Evolutionary conservation across 2,888 invertebrate species (phyloP), one percentile per base, ranked within the genome.

Genomic region (Epiblema foenella): DNA sequence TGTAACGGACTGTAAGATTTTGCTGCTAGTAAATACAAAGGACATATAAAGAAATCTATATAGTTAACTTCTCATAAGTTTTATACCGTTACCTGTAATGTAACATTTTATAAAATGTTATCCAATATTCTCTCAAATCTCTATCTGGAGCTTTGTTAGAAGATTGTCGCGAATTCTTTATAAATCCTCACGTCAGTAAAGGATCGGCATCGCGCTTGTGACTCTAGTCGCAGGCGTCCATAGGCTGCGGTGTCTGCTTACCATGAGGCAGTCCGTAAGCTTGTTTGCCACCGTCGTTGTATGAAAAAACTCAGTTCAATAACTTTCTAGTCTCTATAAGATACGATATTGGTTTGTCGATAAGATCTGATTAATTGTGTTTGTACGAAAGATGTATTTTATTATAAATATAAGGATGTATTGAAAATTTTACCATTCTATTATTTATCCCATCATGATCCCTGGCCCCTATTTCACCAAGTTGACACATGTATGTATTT

Each of bases 281-380:
- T 24, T 24, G 24, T 24, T 24, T 24, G 24, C 24, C 24, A 24
- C 24, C 24, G 24, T 24, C 24, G 24, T 24, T 24, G 24, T 24
- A 4, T 24, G 4, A 4, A 24, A 24, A 24, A 24, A 24, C 24
- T 89, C 87, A 88, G 86, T 87, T 90, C 80, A 87, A 87, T 85
- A 86, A 85, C 87, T 89, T 82, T 93, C 93, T 93, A 93, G 93
- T 93, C 93, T 91, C 80, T 87, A 86, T 88, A 85, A 83, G 87
- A 86, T 88, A 86, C 85, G 84, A 85, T 78, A 87, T 86, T 85
- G 87, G 87, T 85, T 86, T 86, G 83, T 83, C 62, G 83, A 74
- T 85, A 84, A 84, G 85, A 88, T 87, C 84, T 88, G 87, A 88
- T 76, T 78, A 83, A 78, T 83, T 86, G 83, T 83, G 75, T 90